These are phyloP conservation scores for Acheta domesticus DNA, from an alignment of 2,888 invertebrate genomes.

Conservation along the genomic window DNA sequence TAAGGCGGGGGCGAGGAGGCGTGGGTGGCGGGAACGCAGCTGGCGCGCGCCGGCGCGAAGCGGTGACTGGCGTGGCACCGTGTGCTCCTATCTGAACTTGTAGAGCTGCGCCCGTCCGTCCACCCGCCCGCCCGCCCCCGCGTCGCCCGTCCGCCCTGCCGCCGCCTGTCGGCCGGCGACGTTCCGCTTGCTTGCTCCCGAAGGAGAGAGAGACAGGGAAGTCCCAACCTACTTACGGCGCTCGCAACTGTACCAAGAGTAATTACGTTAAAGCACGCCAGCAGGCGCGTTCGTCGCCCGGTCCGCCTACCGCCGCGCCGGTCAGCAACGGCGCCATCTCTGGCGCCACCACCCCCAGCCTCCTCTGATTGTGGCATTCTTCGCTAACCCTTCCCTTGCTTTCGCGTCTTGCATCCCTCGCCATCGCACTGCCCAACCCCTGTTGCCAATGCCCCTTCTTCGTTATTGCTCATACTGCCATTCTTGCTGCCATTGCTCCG, in stretches of 20 bases:
- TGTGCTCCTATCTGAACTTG: conserved; percentile 10
- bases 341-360: too few relatives aligned
- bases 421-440: too few relatives aligned
- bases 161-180: conserved; percentile 18
- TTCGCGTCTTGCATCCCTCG: too few relatives aligned
- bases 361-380: too few relatives aligned
- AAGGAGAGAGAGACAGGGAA: conserved; percentile 18
- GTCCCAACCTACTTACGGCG: background rate
- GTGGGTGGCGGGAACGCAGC: background rate
- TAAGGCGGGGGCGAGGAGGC: background rate
- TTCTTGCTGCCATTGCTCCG: too few relatives aligned
- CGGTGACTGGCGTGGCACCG: background rate
- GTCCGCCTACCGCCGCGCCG: background rate
- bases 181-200: conserved; percentile 18
- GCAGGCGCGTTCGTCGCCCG: background rate
- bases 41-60: background rate
- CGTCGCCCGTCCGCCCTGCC: background rate
- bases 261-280: conserved; percentile 18
- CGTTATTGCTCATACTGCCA: too few relatives aligned
- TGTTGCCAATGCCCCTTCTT: too few relatives aligned
- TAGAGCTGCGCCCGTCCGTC: background rate
- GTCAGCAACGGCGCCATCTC: too few relatives aligned
- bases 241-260: conserved; percentile 7
- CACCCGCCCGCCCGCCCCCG: background rate
- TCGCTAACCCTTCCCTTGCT: too few relatives aligned